phyloP scores from a whole-genome alignment of 2,797 vertebrate genomes.

The Aulostomus chinensis region DNA sequence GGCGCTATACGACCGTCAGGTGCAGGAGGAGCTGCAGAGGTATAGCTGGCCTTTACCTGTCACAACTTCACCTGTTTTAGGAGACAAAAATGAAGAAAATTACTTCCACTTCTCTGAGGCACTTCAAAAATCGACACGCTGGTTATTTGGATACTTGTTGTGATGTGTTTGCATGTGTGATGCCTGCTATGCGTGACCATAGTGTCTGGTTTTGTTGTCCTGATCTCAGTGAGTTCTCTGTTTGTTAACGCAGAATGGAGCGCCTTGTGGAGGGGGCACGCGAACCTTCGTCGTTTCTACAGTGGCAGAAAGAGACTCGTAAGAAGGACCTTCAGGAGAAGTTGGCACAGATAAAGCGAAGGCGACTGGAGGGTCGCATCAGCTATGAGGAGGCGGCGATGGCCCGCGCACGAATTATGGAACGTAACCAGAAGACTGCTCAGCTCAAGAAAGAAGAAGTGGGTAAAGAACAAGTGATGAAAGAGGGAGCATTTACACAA shows the following conservation, averaged over 20 bases:
- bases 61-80: not conserved
- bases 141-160: not conserved
- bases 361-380: slow-evolving; percentile 82
- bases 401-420: slow-evolving; percentile 76
- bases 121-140: too few relatives aligned
- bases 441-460: slow-evolving; percentile 88
- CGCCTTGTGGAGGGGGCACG: slow-evolving; percentile 77
- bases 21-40: slow-evolving; percentile 87
- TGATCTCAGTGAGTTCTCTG: not conserved
- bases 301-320: slow-evolving; percentile 87
- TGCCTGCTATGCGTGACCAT: not conserved
- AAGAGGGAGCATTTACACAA: not conserved
- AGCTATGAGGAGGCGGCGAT: slow-evolving; percentile 84
- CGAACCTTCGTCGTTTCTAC: slow-evolving; percentile 85
- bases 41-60: slow-evolving; percentile 47
- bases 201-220: not conserved
- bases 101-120: too few relatives aligned
- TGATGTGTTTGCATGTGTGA: not conserved
- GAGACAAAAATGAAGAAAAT: too few relatives aligned
- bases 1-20: slow-evolving; percentile 83
- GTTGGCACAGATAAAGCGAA: slow-evolving; percentile 74
- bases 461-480: slow-evolving; percentile 12
- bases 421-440: slow-evolving; percentile 84
- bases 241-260: slow-evolving; percentile 79
- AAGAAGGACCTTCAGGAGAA: slow-evolving; percentile 82